These are phyloP conservation scores for Lacerta viridis DNA, from an alignment of 2,797 vertebrate genomes.

Conservation along the genomic window DNA sequence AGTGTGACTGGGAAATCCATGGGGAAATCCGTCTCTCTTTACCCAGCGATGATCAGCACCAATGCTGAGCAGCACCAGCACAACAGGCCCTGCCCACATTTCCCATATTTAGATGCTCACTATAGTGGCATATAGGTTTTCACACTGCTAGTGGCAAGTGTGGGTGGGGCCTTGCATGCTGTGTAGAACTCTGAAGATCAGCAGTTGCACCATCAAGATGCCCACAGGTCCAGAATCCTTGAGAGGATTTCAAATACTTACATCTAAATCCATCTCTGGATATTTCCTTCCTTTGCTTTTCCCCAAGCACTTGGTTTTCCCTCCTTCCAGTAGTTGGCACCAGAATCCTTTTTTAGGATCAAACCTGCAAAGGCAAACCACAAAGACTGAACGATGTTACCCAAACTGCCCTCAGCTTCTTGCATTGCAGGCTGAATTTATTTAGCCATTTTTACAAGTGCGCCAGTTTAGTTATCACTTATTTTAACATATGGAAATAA, in stretches of 20 bases:
- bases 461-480: neutral
- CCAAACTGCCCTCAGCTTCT: neutral
- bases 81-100: too few species aligned
- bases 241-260: slow-evolving; percentile 76
- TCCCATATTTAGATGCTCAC: neutral
- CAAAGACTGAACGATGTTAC: neutral
- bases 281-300: slow-evolving; percentile 98
- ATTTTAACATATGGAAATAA: neutral
- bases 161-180: neutral
- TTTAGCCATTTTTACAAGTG: neutral
- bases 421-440: neutral
- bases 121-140: neutral
- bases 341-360: slow-evolving; percentile 99
- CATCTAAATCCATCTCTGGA: slow-evolving; percentile 96
- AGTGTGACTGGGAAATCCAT: neutral
- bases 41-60: neutral
- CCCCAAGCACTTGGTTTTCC: slow-evolving; percentile 97
- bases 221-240: neutral
- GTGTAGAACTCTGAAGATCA: neutral
- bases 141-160: neutral
- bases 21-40: neutral
- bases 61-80: neutral
- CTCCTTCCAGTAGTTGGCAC: slow-evolving; percentile 98
- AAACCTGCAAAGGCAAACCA: slow-evolving; percentile 83
- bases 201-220: neutral